Evolutionary conservation across 2,888 invertebrate species (phyloP).

Genomic region (Ormyrus nitidulus): DNA sequence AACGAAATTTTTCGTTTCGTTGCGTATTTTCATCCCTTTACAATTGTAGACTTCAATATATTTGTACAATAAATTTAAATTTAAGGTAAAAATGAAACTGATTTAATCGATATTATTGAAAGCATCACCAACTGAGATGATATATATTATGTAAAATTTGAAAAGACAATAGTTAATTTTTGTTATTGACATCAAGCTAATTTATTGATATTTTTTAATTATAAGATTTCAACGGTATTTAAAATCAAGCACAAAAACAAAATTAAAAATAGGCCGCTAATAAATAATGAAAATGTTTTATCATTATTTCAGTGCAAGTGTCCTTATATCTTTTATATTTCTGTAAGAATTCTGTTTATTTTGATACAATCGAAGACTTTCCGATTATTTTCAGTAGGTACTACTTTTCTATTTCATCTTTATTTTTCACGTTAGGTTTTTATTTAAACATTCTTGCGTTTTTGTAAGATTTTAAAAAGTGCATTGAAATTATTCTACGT

Average conservation of each 20-base stretch:
- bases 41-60: neutral
- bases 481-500: conserved; percentile 31
- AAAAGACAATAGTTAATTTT: conserved; percentile 7
- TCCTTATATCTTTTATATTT: neutral
- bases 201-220: conserved; percentile 37
- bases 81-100: neutral
- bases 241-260: neutral
- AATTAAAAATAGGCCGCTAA: conserved; percentile 1
- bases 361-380: conserved; percentile 17
- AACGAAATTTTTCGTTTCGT: conserved; percentile 25
- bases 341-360: neutral
- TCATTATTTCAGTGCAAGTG: conserved; percentile 20
- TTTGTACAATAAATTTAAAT: conserved; percentile 27
- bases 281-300: conserved; percentile 31
- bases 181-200: neutral
- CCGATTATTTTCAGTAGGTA: conserved; percentile 19
- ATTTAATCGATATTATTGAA: conserved; percentile 6
- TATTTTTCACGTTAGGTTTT: conserved; percentile 42
- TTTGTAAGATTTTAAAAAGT: conserved; percentile 6
- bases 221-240: conserved; percentile 9
- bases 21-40: conserved; percentile 47
- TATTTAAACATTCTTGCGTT: conserved; percentile 30
- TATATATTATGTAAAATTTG: neutral
- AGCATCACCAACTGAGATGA: neutral
- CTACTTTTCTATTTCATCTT: conserved; percentile 4